phyloP scores from a whole-genome alignment of 2,113 vertebrate genomes.

The Archilochus colubris region DNA sequence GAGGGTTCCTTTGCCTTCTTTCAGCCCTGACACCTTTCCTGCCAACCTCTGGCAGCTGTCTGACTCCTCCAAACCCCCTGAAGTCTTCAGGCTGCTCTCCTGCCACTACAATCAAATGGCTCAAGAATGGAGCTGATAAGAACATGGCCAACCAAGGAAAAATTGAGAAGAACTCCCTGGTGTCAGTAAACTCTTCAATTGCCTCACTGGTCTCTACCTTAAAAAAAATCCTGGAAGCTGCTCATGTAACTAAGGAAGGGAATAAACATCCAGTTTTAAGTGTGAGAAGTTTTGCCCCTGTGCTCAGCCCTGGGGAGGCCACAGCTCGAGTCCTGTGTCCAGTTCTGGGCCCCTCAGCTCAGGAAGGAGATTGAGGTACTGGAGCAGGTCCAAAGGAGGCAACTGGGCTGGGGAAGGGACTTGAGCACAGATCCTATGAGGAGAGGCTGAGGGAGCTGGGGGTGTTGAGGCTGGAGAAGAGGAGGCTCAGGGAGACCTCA shows the following conservation, averaged over 20 bases:
- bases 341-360: too few relatives aligned
- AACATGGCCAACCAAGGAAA: not conserved
- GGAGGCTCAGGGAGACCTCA: too few relatives aligned
- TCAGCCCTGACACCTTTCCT: not conserved
- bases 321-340: too few relatives aligned
- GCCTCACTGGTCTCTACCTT: not conserved
- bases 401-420: too few relatives aligned
- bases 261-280: not conserved
- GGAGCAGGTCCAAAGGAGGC: too few relatives aligned
- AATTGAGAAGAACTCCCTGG: not conserved
- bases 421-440: too few relatives aligned
- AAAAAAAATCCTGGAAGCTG: not conserved
- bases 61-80: not conserved
- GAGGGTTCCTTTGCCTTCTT: not conserved
- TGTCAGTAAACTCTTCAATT: not conserved
- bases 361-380: too few relatives aligned
- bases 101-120: not conserved
- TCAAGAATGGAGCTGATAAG: not conserved
- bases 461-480: too few relatives aligned
- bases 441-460: too few relatives aligned
- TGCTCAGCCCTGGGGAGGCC: too few relatives aligned
- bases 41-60: not conserved
- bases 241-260: not conserved
- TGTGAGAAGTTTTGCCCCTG: not conserved
- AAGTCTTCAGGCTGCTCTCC: too few relatives aligned